A percentile compares a stretch with the other conserved stretches of the same genome.
Evolutionary conservation across 2,797 vertebrate genomes (phyloP).

Genomic region (Poeciliopsis paucimaculata): DNA sequence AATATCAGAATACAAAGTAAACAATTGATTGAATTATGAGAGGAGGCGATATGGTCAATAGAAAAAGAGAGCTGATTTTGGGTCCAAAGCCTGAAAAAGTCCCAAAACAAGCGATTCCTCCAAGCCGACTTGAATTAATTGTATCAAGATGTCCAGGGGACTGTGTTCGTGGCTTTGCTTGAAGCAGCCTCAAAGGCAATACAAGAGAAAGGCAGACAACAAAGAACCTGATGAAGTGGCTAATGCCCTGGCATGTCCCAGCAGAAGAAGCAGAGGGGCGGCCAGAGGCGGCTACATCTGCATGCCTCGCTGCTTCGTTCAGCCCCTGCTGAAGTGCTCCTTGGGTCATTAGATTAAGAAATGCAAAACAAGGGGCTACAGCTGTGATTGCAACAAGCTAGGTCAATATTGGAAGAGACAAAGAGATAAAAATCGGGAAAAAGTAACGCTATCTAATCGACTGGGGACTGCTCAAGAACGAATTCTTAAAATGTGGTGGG

Average conservation of each 20-base stretch:
- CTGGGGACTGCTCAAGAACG: constrained; percentile 55
- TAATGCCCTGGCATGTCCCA: constrained; percentile 81
- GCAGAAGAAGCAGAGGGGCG: constrained; percentile 73
- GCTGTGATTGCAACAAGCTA: constrained; percentile 62
- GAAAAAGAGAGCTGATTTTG: constrained; percentile 27
- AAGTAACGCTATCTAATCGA: constrained; percentile 53
- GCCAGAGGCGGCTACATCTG: constrained; percentile 65
- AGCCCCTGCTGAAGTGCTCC: constrained; percentile 65
- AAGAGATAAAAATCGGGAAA: background rate
- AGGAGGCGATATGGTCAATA: constrained; percentile 30
- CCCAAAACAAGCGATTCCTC: constrained; percentile 55
- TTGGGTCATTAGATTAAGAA: constrained; percentile 75
- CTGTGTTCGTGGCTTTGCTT: constrained; percentile 54
- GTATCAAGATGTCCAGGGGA: constrained; percentile 66
- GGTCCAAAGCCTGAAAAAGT: constrained; percentile 14
- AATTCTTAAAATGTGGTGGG: constrained; percentile 63
- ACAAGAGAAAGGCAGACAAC: constrained; percentile 78
- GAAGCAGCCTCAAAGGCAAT: constrained; percentile 74
- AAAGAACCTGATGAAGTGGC: constrained; percentile 83
- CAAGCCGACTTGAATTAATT: constrained; percentile 69
- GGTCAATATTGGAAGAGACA: constrained; percentile 65
- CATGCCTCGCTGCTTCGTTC: constrained; percentile 73
- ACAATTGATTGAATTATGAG: constrained; percentile 5
- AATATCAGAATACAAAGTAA: background rate
- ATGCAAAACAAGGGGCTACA: constrained; percentile 55